Evolutionary conservation across 2,888 invertebrate genomes (phyloP).

Genomic region (Lasioglossum vierecki): DNA sequence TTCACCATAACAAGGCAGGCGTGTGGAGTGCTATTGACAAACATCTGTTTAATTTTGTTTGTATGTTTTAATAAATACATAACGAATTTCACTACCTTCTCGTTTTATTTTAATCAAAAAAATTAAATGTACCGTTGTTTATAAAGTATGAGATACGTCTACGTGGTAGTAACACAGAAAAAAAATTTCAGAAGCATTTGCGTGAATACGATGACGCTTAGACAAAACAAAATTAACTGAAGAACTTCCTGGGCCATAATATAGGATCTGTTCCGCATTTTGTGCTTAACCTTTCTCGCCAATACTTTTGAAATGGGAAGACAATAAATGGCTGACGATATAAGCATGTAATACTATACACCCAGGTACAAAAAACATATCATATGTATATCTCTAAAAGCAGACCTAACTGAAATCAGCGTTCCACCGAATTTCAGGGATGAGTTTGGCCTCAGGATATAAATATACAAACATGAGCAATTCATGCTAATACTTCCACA

Average conservation of each 20-base stretch:
- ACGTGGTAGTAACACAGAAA: constrained; percentile 41
- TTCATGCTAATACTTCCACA: constrained; percentile 66
- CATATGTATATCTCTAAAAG: constrained; percentile 45
- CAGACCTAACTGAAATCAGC: constrained; percentile 49
- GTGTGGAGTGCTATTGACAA: constrained; percentile 60
- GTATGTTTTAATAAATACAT: constrained; percentile 56
- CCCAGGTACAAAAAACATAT: constrained; percentile 65
- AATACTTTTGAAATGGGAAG: constrained; percentile 71
- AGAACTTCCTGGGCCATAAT: constrained; percentile 57
- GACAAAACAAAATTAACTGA: constrained; percentile 30
- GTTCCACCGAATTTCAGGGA: constrained; percentile 30
- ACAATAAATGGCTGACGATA: constrained; percentile 72
- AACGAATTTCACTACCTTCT: constrained; percentile 28
- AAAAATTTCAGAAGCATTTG: constrained; percentile 41
- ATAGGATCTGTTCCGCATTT: constrained; percentile 41
- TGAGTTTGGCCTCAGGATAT: constrained; percentile 65
- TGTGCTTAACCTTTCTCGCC: constrained; percentile 57
- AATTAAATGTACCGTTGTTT: constrained; percentile 43
- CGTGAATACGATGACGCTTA: constrained; percentile 40
- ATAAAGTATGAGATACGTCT: constrained; percentile 42
- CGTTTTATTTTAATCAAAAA: constrained; percentile 30
- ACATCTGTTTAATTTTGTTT: constrained; percentile 27
- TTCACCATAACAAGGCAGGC: constrained; percentile 64
- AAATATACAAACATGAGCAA: constrained; percentile 67
- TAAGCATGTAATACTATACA: constrained; percentile 55